Evolutionary conservation across 2,888 invertebrate genomes (phyloP).

Genomic region (Andrena praecox): DNA sequence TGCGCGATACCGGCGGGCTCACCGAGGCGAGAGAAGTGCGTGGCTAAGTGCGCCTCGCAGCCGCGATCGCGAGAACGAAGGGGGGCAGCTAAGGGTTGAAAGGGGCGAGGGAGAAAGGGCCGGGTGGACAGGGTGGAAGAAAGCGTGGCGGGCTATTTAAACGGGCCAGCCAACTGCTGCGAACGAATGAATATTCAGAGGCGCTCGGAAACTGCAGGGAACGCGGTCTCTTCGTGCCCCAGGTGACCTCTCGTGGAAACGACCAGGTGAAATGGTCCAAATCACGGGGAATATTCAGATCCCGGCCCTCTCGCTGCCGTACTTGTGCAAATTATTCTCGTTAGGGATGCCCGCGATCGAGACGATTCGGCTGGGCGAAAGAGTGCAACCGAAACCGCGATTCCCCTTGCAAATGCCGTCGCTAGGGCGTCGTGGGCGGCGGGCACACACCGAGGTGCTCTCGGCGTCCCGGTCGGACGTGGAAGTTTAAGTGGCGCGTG

Average conservation of each 20-base stretch:
- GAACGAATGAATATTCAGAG: constrained; percentile 78
- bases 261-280: constrained; percentile 77
- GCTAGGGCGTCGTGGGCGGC: constrained; percentile 29
- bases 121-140: constrained; percentile 3
- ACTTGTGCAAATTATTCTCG: constrained; percentile 65
- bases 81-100: constrained; percentile 15
- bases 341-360: constrained; percentile 61
- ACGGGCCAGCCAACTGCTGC: constrained; percentile 68
- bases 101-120: constrained; percentile 1
- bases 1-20: constrained; percentile 43
- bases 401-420: constrained; percentile 58
- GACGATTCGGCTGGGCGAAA: constrained; percentile 40
- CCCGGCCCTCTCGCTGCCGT: constrained; percentile 25
- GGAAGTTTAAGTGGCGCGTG: background rate
- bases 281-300: constrained; percentile 77
- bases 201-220: constrained; percentile 61
- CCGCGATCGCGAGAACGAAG: constrained; percentile 12
- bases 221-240: constrained; percentile 63
- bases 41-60: constrained; percentile 36
- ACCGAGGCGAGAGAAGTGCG: constrained; percentile 47
- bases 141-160: constrained; percentile 70
- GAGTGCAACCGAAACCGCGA: constrained; percentile 52
- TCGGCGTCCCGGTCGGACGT: background rate
- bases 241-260: constrained; percentile 76
- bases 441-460: background rate